These are phyloP conservation scores for Apis florea DNA, from an alignment of 1,140 invertebrate genomes.

Conservation along the genomic window DNA sequence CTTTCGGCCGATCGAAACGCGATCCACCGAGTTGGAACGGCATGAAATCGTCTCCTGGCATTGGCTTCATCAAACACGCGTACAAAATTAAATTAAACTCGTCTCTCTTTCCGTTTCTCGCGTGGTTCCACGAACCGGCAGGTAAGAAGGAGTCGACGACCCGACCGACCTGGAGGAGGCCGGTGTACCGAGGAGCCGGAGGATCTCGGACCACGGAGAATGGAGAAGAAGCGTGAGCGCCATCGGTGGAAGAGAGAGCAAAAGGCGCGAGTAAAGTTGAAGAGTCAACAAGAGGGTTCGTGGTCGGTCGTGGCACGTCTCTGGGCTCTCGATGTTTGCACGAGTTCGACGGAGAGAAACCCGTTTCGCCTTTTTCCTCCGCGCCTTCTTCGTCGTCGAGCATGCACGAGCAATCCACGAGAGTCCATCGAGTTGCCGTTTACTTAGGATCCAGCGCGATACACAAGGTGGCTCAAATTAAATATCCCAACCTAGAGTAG, in stretches of 20 bases:
- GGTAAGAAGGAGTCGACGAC: slow-evolving; percentile 66
- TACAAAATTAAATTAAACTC: slow-evolving; percentile 62
- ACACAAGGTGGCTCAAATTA: slow-evolving; percentile 68
- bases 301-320: slow-evolving; percentile 59
- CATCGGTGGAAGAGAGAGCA: slow-evolving; percentile 29
- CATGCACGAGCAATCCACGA: slow-evolving; percentile 45
- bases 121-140: slow-evolving; percentile 61
- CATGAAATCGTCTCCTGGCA: slow-evolving; percentile 36
- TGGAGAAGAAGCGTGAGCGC: slow-evolving; percentile 33
- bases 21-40: neutral
- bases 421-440: slow-evolving; percentile 66
- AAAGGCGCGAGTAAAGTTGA: slow-evolving; percentile 72
- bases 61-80: slow-evolving; percentile 48
- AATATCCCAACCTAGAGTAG: slow-evolving; percentile 65
- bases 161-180: slow-evolving; percentile 53
- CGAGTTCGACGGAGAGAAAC: slow-evolving; percentile 73
- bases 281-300: slow-evolving; percentile 73
- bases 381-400: slow-evolving; percentile 41
- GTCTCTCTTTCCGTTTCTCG: slow-evolving; percentile 52
- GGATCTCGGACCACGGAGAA: slow-evolving; percentile 27
- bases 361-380: slow-evolving; percentile 68
- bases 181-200: slow-evolving; percentile 40
- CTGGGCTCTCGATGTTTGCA: slow-evolving; percentile 69
- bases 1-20: neutral
- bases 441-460: slow-evolving; percentile 71